phyloP scores from a whole-genome alignment of 1,140 invertebrate genomes.

The Leptinotarsa undecemlineata region DNA sequence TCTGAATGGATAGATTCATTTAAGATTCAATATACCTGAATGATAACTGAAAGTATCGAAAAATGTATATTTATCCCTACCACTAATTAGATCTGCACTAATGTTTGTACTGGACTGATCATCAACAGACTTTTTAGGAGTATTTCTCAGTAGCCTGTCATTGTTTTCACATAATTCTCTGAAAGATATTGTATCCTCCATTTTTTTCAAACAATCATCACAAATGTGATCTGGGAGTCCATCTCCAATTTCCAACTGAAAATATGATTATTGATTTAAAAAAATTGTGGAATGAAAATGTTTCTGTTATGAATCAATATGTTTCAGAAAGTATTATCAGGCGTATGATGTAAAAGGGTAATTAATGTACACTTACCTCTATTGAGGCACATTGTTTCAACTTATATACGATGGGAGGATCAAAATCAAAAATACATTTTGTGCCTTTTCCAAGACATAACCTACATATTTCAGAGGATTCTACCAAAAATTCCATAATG shows the following conservation, averaged over 20 bases:
- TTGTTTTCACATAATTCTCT: slow-evolving; percentile 31
- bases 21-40: too few relatives aligned
- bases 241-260: slow-evolving; percentile 31
- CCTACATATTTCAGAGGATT: not conserved
- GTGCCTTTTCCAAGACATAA: not conserved
- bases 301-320: not conserved
- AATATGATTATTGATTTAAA: slow-evolving; percentile 1
- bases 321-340: too few relatives aligned
- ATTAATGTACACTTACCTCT: not conserved
- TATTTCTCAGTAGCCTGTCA: slow-evolving; percentile 18
- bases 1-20: too few relatives aligned
- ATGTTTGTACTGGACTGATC: too few relatives aligned
- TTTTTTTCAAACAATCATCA: slow-evolving; percentile 28
- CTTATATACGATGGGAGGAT: not conserved
- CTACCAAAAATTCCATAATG: too few relatives aligned
- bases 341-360: too few relatives aligned
- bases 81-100: too few relatives aligned
- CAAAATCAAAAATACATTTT: not conserved
- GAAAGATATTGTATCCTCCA: slow-evolving; percentile 32
- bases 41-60: too few relatives aligned
- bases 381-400: slow-evolving; percentile 1
- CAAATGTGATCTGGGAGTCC: slow-evolving; percentile 37
- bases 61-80: too few relatives aligned
- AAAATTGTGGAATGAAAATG: not conserved
- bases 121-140: not conserved